phyloP scores from a whole-genome alignment of 2,797 vertebrate species.

The Poliocrania exsul region DNA sequence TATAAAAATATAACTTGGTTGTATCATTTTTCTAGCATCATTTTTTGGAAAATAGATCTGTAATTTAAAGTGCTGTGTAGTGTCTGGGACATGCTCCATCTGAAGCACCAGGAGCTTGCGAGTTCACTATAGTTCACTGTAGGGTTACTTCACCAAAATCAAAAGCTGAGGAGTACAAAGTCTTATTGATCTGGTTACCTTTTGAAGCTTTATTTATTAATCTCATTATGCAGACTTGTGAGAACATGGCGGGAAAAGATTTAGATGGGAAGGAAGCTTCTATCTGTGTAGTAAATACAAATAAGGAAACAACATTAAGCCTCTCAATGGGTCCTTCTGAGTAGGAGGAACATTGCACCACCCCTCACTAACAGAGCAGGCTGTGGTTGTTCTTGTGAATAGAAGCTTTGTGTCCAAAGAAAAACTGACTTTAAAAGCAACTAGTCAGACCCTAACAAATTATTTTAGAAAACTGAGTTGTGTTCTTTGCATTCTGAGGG shows the following conservation, averaged over 20 bases:
- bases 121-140: neutral
- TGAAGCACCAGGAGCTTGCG: neutral
- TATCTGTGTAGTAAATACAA: conserved; percentile 27
- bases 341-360: neutral
- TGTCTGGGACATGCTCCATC: neutral
- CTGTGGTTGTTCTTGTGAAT: neutral
- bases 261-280: neutral
- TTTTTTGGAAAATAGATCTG: conserved; percentile 5
- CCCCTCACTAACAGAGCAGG: neutral
- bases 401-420: neutral
- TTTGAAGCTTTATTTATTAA: conserved; percentile 44
- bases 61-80: neutral
- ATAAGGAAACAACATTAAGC: conserved; percentile 32
- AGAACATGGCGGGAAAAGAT: conserved; percentile 25
- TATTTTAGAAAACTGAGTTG: conserved; percentile 8
- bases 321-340: neutral
- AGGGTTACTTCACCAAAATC: neutral
- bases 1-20: neutral
- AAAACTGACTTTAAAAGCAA: conserved; percentile 8
- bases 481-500: neutral
- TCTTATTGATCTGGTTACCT: conserved; percentile 7
- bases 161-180: neutral
- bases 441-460: neutral
- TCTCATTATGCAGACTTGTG: conserved; percentile 32
- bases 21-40: neutral